Base-by-base conservation (phyloP, 2,888 invertebrate genomes). In the Hemicrepidius hirtus region DNA sequence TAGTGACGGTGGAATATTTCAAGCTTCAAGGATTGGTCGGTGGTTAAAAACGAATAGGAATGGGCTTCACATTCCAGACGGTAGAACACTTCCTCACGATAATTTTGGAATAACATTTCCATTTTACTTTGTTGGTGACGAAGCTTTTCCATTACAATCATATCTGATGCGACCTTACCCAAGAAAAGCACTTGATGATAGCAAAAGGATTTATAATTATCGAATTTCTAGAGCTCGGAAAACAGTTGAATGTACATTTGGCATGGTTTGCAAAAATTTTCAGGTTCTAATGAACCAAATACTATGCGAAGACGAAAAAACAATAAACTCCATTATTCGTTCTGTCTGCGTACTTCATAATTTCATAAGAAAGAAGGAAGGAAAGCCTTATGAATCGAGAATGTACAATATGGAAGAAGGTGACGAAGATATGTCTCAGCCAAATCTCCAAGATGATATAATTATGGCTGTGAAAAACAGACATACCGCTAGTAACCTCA, bases 161-260 rank as follows among this genome's bases (percentile, higher is more conserved):
- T 68, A 79, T 71, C 76, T 81, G 57, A 75, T 80, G 76, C 75
- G 78, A 69, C 79, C 82, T 16, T 80, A 53, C 6, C 59, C 67
- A 72, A 69, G 55, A 66, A 57, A 68, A 57, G 73, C 57, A 40
- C 62, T 80, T 1, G 71, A 78, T 41, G 72, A 80, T 66, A 35
- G 41, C 57, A 71, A 66, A 28, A 12, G 68, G 28, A 63, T 68
- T 63, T 63, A 49, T 46, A 68, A 67, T 40, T 78, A 80, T 64
- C 75, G 78, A 55, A 72, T 80, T 35, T 76, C 75, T 41, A 74
- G 72, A 44, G 74, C 60, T 63, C 18, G 74, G 37, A 71, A 73
- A 71, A 71, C 40, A 44, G 64, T 73, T 50, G 67, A 75, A 72
- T 74, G 68, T 40, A 68, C 65, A 6, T 79, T 78, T 77, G 78